phyloP scores from a whole-genome alignment of 1,140 invertebrate species.

The Charaxes varanes region DNA sequence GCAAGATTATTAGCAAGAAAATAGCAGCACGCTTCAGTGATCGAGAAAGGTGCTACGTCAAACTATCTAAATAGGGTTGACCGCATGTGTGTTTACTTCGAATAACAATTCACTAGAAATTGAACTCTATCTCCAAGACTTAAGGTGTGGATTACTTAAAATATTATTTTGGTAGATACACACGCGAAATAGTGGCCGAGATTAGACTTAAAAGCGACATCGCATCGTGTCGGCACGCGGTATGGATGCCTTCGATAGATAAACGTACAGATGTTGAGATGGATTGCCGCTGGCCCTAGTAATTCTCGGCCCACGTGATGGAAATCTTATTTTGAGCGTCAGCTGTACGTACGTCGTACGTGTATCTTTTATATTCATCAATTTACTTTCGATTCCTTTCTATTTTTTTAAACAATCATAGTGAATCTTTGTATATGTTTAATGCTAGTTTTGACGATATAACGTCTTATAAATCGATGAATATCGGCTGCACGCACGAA shows the following conservation, averaged over 20 bases:
- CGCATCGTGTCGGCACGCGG: conserved; percentile 51
- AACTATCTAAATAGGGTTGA: conserved; percentile 38
- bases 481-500: too few relatives aligned
- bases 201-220: conserved; percentile 36
- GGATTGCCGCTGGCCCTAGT: conserved; percentile 32
- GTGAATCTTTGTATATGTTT: too few relatives aligned
- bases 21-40: conserved; percentile 37
- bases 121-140: conserved; percentile 16
- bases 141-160: too few relatives aligned
- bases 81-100: conserved; percentile 10
- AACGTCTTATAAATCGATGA: too few relatives aligned
- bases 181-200: conserved; percentile 38
- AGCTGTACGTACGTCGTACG: conserved; percentile 18
- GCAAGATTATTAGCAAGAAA: too few relatives aligned
- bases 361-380: conserved; percentile 3
- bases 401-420: conserved; percentile 1
- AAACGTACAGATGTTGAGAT: conserved; percentile 43
- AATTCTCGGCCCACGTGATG: conserved; percentile 31
- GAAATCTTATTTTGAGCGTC: conserved; percentile 23
- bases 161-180: conserved; percentile 4
- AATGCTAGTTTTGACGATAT: too few relatives aligned
- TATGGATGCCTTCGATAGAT: conserved; percentile 52
- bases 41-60: conserved; percentile 34
- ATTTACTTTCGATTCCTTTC: neutral
- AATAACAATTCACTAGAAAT: conserved; percentile 3